phyloP scores from a whole-genome alignment of 2,888 invertebrate species.

The Phaonia tiefii region DNA sequence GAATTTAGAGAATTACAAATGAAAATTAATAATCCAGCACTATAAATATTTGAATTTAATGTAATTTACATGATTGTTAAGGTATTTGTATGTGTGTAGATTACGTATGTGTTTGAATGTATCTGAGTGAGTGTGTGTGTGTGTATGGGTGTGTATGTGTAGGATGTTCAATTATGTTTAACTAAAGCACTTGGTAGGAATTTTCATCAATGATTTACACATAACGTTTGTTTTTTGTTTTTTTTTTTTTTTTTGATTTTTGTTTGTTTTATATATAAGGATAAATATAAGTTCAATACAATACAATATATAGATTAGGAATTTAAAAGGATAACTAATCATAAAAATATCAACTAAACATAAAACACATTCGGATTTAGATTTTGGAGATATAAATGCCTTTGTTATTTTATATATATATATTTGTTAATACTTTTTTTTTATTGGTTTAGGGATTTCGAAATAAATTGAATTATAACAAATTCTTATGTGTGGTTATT shows the following conservation, averaged over 20 bases:
- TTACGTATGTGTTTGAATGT: constrained; percentile 46
- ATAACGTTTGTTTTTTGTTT: no score
- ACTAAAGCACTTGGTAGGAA: constrained; percentile 67
- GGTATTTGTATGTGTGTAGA: constrained; percentile 46
- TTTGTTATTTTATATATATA: constrained; percentile 53
- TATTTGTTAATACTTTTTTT: constrained; percentile 18
- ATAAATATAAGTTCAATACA: constrained; percentile 58
- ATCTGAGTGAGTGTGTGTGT: constrained; percentile 39
- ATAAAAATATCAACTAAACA: constrained; percentile 17
- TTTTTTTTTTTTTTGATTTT: constrained; percentile 47
- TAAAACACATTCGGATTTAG: background rate
- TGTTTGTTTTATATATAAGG: constrained; percentile 62
- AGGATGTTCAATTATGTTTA: constrained; percentile 44
- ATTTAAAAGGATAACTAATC: constrained; percentile 49
- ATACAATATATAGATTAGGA: constrained; percentile 16
- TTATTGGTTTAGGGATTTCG: constrained; percentile 14
- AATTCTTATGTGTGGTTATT: background rate
- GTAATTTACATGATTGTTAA: constrained; percentile 33
- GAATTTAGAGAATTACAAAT: constrained; percentile 24
- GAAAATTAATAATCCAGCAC: constrained; percentile 61
- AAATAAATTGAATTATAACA: constrained; percentile 20
- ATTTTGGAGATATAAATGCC: constrained; percentile 50
- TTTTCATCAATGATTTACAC: constrained; percentile 66
- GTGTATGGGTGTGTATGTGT: constrained; percentile 18
- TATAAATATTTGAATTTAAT: constrained; percentile 40